Conservation (phyloP, 2,797 vertebrate genomes). For the Rhadinocentrus ornatus region DNA sequence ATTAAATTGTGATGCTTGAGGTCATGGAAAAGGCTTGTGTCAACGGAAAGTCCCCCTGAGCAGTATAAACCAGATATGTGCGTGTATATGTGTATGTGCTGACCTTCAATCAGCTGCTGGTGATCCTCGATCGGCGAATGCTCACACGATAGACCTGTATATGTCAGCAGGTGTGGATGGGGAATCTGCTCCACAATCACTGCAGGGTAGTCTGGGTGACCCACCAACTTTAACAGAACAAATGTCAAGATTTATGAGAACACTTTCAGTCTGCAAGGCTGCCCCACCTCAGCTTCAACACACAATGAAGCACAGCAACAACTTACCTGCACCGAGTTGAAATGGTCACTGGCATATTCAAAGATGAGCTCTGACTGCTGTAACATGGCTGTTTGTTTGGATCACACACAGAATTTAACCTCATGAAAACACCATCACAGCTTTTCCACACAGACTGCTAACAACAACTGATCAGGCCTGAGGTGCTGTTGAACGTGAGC, state of each 20-base stretch:
- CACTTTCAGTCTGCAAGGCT: not conserved
- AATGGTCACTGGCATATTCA: constrained; percentile 94
- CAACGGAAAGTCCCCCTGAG: too few relatives aligned
- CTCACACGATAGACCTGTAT: constrained; percentile 88
- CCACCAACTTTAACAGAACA: constrained; percentile 82
- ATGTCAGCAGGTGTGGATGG: constrained; percentile 89
- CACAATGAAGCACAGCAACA: accelerated
- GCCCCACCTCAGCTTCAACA: not conserved
- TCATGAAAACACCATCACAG: constrained; percentile 53
- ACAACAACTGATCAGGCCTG: constrained; percentile 2
- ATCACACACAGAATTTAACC: constrained; percentile 60
- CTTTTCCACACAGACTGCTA: constrained; percentile 5
- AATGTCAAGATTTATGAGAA: not conserved
- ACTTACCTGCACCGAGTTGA: constrained; percentile 90
- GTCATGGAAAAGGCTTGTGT: too few relatives aligned
- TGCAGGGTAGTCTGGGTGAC: constrained; percentile 89
- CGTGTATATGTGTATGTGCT: constrained; percentile 6
- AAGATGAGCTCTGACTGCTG: constrained; percentile 94
- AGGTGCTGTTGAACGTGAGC: constrained; percentile 16
- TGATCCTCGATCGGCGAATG: constrained; percentile 85
- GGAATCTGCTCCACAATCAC: constrained; percentile 95
- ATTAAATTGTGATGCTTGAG: too few relatives aligned
- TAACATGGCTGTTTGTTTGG: constrained; percentile 88
- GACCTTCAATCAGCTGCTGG: constrained; percentile 90
- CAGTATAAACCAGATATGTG: not conserved